These are phyloP conservation scores for Nasua narica DNA, from an alignment of 2,797 vertebrate genomes.

Conservation along the genomic window DNA sequence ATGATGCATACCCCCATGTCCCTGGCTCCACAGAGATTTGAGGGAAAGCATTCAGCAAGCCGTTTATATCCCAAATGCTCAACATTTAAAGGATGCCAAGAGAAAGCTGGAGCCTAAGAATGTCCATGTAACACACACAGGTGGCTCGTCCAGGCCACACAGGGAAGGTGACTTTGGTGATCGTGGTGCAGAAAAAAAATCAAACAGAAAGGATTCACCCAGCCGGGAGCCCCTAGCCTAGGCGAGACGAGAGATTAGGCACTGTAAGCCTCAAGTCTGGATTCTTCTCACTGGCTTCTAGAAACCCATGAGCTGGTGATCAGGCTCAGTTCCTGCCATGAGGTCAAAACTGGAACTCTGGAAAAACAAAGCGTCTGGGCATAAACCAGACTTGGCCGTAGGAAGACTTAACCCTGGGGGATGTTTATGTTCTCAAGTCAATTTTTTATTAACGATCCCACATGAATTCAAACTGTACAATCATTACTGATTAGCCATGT, in stretches of 20 bases:
- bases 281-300: background rate
- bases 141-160: background rate
- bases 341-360: background rate
- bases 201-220: background rate
- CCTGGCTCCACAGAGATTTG: background rate
- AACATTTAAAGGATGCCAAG: background rate
- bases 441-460: background rate
- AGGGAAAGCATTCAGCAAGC: background rate
- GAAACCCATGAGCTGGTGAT: background rate
- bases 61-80: background rate
- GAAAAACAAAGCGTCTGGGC: background rate
- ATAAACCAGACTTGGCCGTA: background rate
- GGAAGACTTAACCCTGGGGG: background rate
- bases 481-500: background rate
- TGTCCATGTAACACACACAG: background rate
- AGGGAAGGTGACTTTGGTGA: background rate
- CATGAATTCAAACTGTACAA: background rate
- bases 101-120: background rate
- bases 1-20: background rate
- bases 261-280: background rate
- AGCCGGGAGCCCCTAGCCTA: background rate
- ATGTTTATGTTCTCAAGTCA: background rate
- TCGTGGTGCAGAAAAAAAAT: background rate
- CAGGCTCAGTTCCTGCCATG: background rate
- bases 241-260: rapidly evolving